phyloP scores from a whole-genome alignment of 2,888 invertebrate species.

The Meiosimyza platycephala region DNA sequence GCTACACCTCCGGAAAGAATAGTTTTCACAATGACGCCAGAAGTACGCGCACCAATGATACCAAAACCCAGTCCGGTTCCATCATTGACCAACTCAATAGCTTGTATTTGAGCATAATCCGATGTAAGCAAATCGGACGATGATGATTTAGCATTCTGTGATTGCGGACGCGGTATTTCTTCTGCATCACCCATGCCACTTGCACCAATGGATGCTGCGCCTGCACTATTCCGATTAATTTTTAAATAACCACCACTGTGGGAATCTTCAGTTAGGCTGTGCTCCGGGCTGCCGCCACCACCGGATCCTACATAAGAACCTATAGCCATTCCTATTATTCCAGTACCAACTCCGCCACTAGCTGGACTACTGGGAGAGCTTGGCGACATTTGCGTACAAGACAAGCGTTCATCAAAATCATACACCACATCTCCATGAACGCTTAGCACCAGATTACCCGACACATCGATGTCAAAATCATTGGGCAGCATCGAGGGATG shows the following conservation, averaged over 20 bases:
- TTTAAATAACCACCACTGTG: constrained; percentile 68
- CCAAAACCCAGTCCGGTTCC: constrained; percentile 98
- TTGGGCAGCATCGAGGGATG: constrained; percentile 93
- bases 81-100: constrained; percentile 97
- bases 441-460: constrained; percentile 78
- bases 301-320: constrained; percentile 43
- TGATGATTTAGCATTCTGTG: constrained; percentile 71
- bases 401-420: constrained; percentile 79
- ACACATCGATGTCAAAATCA: constrained; percentile 91
- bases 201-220: constrained; percentile 22
- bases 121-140: constrained; percentile 81
- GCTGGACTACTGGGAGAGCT: constrained; percentile 71
- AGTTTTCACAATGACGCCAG: constrained; percentile 99
- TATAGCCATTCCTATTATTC: constrained; percentile 21
- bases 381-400: constrained; percentile 79
- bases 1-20: constrained; percentile 98
- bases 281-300: constrained; percentile 38
- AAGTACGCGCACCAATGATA: constrained; percentile 96
- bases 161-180: constrained; percentile 72
- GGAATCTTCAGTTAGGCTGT: constrained; percentile 42
- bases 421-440: constrained; percentile 72
- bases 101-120: constrained; percentile 97
- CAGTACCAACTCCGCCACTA: constrained; percentile 65
- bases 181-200: constrained; percentile 41
- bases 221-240: constrained; percentile 73